A percentile compares a stretch with the other conserved stretches of the same genome.
Conservation (phyloP, 2,113 vertebrate genomes). For the Phainopepla nitens region DNA sequence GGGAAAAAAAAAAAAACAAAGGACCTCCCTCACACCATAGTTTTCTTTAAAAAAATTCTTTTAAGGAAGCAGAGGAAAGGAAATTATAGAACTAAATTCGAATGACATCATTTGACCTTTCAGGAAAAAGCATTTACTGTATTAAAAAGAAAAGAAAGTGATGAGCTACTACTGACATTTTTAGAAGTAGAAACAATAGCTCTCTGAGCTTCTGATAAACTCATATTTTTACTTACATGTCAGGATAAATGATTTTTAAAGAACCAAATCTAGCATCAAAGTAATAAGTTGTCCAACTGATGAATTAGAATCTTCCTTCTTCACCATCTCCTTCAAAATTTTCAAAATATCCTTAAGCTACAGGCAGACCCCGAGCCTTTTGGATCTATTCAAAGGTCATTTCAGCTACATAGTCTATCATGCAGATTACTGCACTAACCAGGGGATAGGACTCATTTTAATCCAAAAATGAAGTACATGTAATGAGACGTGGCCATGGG, state of each 20-base stretch:
- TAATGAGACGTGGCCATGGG: not conserved
- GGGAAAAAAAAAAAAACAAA: accelerated
- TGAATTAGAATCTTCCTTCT: conserved; percentile 9
- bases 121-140: not conserved
- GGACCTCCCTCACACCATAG: accelerated
- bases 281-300: conserved; percentile 28
- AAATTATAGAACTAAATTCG: not conserved
- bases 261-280: not conserved
- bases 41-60: not conserved
- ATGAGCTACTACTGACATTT: not conserved
- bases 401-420: not conserved
- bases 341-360: not conserved
- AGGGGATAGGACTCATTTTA: not conserved
- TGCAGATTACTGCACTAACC: not conserved
- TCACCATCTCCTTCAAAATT: not conserved
- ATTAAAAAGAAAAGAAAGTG: not conserved
- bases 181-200: not conserved
- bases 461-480: not conserved
- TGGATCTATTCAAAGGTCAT: not conserved
- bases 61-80: not conserved
- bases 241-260: conserved; percentile 22
- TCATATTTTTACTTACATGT: not conserved
- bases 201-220: not conserved
- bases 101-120: not conserved
- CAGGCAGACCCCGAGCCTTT: not conserved